Percentiles rank a stretch among this genome's conserved stretches.
Evolutionary conservation across 2,113 vertebrate genomes (phyloP).

Genomic region (Platichthys flesus): DNA sequence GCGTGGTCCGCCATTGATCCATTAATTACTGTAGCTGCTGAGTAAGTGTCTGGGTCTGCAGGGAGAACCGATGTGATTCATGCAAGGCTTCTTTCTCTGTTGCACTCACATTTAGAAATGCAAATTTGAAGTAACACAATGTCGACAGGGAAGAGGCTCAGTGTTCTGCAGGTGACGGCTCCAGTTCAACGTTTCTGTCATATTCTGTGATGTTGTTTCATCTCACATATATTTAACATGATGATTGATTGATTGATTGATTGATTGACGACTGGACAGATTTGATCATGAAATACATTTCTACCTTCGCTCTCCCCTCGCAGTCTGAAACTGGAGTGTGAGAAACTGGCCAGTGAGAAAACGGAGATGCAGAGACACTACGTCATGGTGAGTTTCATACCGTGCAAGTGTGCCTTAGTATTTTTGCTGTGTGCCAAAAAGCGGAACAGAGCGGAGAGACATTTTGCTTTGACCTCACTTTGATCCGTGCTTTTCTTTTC

Average conservation of each 20-base stretch:
- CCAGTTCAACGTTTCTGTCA: too few species aligned
- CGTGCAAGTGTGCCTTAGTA: background rate
- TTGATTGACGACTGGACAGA: background rate
- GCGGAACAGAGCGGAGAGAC: conserved; percentile 17
- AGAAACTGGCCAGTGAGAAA: conserved; percentile 97
- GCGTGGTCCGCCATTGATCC: conserved; percentile 74
- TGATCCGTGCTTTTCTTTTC: conserved; percentile 55
- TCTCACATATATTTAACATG: too few species aligned
- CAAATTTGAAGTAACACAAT: conserved; percentile 15
- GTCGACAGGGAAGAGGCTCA: background rate
- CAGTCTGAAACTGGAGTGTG: conserved; percentile 97
- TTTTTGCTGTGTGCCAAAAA: conserved; percentile 20
- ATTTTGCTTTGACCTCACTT: conserved; percentile 36
- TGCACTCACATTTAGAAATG: conserved; percentile 25
- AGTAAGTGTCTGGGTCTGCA: conserved; percentile 70
- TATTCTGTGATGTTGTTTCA: too few species aligned
- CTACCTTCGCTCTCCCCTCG: conserved; percentile 21
- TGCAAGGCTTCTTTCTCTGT: conserved; percentile 8
- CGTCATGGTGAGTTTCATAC: conserved; percentile 90
- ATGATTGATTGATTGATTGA: too few species aligned
- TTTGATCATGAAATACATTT: background rate
- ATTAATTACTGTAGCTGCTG: conserved; percentile 78
- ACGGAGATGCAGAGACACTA: conserved; percentile 99
- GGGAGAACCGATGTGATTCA: conserved; percentile 31
- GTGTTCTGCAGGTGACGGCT: background rate